Evolutionary conservation across 2,113 vertebrate genomes (phyloP).

Genomic region (Clarias macrocephalus): DNA sequence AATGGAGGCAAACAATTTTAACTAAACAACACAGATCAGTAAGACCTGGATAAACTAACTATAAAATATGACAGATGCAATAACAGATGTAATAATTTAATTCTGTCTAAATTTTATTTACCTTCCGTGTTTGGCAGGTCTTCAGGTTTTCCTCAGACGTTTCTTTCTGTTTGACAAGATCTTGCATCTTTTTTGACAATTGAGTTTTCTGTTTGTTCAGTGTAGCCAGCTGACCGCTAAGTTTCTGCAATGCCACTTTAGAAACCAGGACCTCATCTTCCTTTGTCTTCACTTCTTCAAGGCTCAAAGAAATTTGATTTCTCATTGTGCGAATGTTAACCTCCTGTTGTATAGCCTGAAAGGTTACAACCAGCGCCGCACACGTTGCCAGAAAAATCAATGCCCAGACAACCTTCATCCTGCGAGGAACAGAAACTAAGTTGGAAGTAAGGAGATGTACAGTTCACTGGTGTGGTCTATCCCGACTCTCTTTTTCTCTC

Average conservation of each 20-base stretch:
- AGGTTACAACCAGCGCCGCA: neutral
- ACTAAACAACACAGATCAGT: neutral
- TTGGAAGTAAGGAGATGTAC: neutral
- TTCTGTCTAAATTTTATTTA: neutral
- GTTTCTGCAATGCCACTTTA: conserved; percentile 34
- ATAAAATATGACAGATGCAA: neutral
- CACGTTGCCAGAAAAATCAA: neutral
- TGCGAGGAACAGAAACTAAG: neutral
- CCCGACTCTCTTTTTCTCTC: neutral
- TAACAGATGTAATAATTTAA: neutral
- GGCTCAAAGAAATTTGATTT: neutral
- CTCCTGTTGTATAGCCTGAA: conserved; percentile 1
- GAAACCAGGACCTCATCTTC: conserved; percentile 34
- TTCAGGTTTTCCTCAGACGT: neutral
- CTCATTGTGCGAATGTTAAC: neutral
- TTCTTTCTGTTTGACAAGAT: rapidly evolving
- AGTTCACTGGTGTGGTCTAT: neutral
- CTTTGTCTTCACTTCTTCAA: neutral
- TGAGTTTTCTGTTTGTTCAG: neutral
- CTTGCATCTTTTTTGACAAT: conserved; percentile 29
- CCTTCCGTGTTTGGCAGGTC: conserved; percentile 63
- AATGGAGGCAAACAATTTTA: neutral
- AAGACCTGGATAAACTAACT: neutral
- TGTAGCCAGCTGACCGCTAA: neutral
- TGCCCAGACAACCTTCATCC: neutral